Evolutionary conservation across 2,888 invertebrate genomes (phyloP).

Genomic region (Synergus umbraculus): DNA sequence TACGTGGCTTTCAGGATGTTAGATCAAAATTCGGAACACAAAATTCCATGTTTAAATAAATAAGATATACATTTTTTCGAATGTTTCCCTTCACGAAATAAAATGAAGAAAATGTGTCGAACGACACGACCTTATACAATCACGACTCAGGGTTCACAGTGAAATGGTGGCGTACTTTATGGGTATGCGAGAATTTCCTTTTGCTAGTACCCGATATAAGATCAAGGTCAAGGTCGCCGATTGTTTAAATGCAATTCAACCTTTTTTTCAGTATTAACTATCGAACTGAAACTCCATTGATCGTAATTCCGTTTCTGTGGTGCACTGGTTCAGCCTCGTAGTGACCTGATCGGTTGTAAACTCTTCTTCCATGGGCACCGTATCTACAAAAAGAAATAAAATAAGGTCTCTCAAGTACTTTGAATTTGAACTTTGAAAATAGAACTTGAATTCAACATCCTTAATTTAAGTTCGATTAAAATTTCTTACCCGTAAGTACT

Average conservation of each 20-base stretch:
- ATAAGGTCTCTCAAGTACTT: slow-evolving; percentile 5
- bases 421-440: neutral
- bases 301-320: slow-evolving; percentile 85
- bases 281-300: slow-evolving; percentile 92
- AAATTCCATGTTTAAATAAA: slow-evolving; percentile 12
- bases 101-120: neutral
- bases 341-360: slow-evolving; percentile 73
- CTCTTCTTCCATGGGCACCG: slow-evolving; percentile 67
- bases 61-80: neutral
- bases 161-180: neutral
- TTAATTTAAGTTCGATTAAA: neutral
- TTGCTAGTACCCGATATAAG: neutral
- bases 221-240: neutral
- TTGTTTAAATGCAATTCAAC: neutral
- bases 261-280: slow-evolving; percentile 73
- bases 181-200: neutral
- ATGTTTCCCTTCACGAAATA: neutral
- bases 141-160: slow-evolving; percentile 22
- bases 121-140: neutral
- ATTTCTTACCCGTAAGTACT: slow-evolving; percentile 71
- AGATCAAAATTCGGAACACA: neutral
- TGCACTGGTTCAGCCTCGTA: slow-evolving; percentile 85
- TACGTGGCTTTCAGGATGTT: too few species aligned
- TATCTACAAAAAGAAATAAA: slow-evolving; percentile 61
- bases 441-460: neutral